Percentiles rank a stretch among this genome's conserved stretches.
Evolutionary conservation across 2,888 invertebrate genomes (phyloP).

Genomic region (Microdon myrmicae): DNA sequence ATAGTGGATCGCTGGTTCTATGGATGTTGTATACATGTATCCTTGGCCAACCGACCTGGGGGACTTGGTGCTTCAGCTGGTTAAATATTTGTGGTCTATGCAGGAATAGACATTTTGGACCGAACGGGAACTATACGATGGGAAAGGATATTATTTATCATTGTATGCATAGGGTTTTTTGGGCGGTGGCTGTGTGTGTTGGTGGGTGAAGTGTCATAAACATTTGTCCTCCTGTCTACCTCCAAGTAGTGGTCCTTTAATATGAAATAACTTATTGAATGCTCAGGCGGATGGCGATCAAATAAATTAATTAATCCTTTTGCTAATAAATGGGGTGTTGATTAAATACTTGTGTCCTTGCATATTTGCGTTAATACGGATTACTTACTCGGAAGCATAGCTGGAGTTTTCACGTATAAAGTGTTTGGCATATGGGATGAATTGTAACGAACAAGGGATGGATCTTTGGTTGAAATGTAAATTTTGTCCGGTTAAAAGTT

Average conservation of each 20-base stretch:
- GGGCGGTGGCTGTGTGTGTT: background rate
- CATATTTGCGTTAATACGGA: constrained; percentile 32
- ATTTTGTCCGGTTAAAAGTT: no score
- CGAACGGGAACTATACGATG: constrained; percentile 54
- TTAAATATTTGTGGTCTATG: constrained; percentile 65
- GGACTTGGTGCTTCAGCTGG: constrained; percentile 61
- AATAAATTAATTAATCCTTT: constrained; percentile 66
- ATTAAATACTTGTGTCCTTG: constrained; percentile 50
- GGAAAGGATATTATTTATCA: constrained; percentile 27
- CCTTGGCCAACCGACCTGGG: background rate
- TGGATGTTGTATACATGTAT: no score
- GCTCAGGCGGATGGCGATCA: constrained; percentile 62
- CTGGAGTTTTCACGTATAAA: no score
- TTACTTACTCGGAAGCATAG: no score
- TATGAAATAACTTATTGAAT: constrained; percentile 51
- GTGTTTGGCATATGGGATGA: no score
- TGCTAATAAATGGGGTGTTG: constrained; percentile 63
- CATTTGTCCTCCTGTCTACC: background rate
- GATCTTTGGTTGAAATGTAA: no score
- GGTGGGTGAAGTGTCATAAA: constrained; percentile 10
- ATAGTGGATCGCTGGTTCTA: constrained; percentile 22
- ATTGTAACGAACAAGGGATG: no score
- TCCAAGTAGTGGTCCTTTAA: constrained; percentile 9
- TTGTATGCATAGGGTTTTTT: no score
- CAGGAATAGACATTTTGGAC: constrained; percentile 63